A percentile compares a stretch with the other conserved stretches of the same genome.
Conservation (phyloP, 1,140 invertebrate species). For the Dendrolimus punctatus region DNA sequence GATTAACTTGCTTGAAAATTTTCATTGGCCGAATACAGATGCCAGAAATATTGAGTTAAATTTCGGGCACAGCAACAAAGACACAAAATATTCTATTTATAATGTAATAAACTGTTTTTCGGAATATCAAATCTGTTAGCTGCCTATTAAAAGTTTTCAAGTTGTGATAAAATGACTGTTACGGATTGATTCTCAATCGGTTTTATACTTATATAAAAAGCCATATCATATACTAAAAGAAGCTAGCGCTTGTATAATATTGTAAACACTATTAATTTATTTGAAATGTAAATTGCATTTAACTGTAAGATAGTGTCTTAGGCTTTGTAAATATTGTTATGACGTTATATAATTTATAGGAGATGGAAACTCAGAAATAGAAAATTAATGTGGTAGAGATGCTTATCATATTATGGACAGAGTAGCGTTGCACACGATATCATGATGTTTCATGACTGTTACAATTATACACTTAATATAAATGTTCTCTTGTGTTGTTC, state of each 20-base stretch:
- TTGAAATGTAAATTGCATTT: conserved; percentile 69
- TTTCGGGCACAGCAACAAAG: not conserved
- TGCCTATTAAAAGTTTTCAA: conserved; percentile 12
- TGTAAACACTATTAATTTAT: conserved; percentile 65
- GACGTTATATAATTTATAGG: conserved; percentile 72
- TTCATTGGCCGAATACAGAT: too few relatives aligned
- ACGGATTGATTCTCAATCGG: conserved; percentile 36
- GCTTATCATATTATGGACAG: conserved; percentile 55
- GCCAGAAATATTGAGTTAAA: too few relatives aligned
- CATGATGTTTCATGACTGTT: conserved; percentile 49
- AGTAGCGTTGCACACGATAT: conserved; percentile 54
- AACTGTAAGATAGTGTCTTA: conserved; percentile 64
- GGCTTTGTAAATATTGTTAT: conserved; percentile 72
- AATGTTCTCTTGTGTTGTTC: conserved; percentile 61
- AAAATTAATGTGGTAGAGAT: conserved; percentile 59
- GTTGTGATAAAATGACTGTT: conserved; percentile 54
- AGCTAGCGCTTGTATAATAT: conserved; percentile 67
- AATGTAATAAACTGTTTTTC: conserved; percentile 1
- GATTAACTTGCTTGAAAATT: too few relatives aligned
- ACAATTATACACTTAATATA: conserved; percentile 38
- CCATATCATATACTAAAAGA: conserved; percentile 62
- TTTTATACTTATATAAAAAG: conserved; percentile 52
- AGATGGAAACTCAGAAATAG: conserved; percentile 42
- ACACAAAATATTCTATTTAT: not conserved
- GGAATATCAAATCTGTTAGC: conserved; percentile 1